Evolutionary conservation across 2,797 vertebrate genomes (phyloP), one percentile per base, ranked within the genome.

Genomic region (Epinephelus coioides): DNA sequence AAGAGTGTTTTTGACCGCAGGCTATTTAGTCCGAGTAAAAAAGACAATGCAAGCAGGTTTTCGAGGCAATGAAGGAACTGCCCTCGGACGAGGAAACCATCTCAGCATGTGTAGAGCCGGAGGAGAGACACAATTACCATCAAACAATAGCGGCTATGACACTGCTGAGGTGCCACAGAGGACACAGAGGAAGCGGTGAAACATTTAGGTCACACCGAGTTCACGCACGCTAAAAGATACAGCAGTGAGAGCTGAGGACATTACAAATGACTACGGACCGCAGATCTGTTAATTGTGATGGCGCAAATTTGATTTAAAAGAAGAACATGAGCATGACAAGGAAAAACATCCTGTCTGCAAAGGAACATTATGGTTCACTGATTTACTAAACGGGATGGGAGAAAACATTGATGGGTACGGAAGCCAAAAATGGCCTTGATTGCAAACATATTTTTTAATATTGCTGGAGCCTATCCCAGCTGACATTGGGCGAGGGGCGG

Each of bases 41-140:
- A 92, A 91, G 79, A 90, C 85, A 86, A 86, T 34, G 88, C 82
- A 90, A 88, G 92, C 92, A 90, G 83, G 83, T 91, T 93, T 89
- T 73, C 46, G 3, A 25, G 57, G 73, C 46, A 43, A 34, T 15
- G 18, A 50, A 88, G 92, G 90, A 93, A 93, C 75, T 59, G 92
- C 92, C 91, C 73, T 84, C 21, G 86, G 89, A 86, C 14, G 21
- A 87, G 93, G 93, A 94, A 34, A 93, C 76, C 79, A 51, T 84
- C 85, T 92, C 90, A 89, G 91, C 87, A 86, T 76, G 75, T 44
- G 64, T n/a, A 60, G 79, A 71, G 83, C 88, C 56, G 12, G 81
- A 91, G 86, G 81, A 86, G 63, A 83, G 73, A 83, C 59, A 38
- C 66, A 79, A 89, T 91, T 90, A 89, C 66, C 82, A 79, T 87